Evolutionary conservation across 1,140 invertebrate species (phyloP).

Genomic region (Drosophila tropicalis): DNA sequence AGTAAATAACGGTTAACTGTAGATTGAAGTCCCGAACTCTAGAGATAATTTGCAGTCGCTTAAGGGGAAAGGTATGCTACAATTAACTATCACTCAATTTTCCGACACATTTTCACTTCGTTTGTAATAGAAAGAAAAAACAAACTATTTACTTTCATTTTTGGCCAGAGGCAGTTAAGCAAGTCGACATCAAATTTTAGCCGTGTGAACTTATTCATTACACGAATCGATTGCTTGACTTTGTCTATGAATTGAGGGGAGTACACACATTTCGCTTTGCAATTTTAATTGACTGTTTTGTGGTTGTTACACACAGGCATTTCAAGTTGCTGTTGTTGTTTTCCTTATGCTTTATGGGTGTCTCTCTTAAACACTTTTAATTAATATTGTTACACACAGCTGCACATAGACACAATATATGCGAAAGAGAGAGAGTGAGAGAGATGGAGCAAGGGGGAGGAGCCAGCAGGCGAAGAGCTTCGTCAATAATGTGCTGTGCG

Average conservation of each 20-base stretch:
- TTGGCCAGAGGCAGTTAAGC: not conserved
- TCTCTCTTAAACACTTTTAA: constrained; percentile 67
- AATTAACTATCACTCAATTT: not conserved
- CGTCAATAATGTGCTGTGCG: constrained; percentile 24
- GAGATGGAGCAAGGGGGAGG: not conserved
- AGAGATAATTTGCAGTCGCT: too few relatives aligned
- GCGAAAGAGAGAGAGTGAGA: not conserved
- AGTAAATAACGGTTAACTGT: too few relatives aligned
- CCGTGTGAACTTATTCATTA: constrained; percentile 5
- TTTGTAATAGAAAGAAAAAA: not conserved
- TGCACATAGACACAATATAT: constrained; percentile 32
- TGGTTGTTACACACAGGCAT: constrained; percentile 35
- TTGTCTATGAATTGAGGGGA: constrained; percentile 36
- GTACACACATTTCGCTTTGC: constrained; percentile 44
- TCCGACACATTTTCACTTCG: constrained; percentile 3
- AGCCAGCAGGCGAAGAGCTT: not conserved
- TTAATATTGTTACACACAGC: constrained; percentile 68
- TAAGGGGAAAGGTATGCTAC: not conserved
- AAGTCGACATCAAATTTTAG: not conserved
- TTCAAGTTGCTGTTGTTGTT: not conserved
- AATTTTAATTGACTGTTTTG: constrained; percentile 66
- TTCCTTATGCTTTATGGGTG: constrained; percentile 20
- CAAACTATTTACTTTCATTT: not conserved
- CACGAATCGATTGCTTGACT: not conserved
- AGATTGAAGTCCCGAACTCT: too few relatives aligned